Percentiles rank a stretch among this genome's conserved stretches.
Conservation (phyloP, 2,113 vertebrate genomes). For the Dunckerocampus dactyliophorus region DNA sequence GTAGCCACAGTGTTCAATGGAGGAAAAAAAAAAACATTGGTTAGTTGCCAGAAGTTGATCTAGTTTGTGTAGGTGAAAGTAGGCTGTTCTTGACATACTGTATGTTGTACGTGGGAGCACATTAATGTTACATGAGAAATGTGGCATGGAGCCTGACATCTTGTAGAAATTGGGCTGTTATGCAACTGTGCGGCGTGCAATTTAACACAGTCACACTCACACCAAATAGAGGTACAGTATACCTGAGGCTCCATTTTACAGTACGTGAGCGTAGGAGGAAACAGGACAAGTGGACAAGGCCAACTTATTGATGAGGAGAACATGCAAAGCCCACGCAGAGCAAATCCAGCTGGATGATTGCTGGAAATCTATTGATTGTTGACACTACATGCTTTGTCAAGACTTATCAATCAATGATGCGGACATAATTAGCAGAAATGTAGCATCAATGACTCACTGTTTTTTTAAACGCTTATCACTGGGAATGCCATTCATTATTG, state of each 20-base stretch:
- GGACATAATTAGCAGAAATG: not conserved
- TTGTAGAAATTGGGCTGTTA: not conserved
- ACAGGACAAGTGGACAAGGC: conserved; percentile 5
- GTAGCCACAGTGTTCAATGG: too few species aligned
- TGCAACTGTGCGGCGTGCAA: not conserved
- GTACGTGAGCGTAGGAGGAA: conserved; percentile 5
- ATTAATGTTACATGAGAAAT: not conserved
- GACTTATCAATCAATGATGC: conserved; percentile 1
- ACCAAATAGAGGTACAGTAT: conserved; percentile 7
- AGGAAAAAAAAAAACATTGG: too few species aligned
- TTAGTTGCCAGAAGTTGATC: not conserved
- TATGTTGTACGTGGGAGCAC: not conserved
- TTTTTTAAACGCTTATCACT: not conserved
- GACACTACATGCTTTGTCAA: not conserved
- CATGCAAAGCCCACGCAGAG: conserved; percentile 1
- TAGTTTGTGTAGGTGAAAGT: not conserved
- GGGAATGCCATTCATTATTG: not conserved
- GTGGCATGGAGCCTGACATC: not conserved
- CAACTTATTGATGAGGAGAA: conserved; percentile 6
- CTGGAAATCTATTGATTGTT: not conserved
- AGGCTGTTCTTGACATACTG: not conserved
- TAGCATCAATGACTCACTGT: not conserved
- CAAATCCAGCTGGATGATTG: conserved; percentile 17
- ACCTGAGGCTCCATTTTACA: conserved; percentile 15
- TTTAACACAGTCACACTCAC: conserved; percentile 12